Evolutionary conservation across 53 echinoderm and acorn worm species (phyloP).

Genomic region (Luidia sarsii): DNA sequence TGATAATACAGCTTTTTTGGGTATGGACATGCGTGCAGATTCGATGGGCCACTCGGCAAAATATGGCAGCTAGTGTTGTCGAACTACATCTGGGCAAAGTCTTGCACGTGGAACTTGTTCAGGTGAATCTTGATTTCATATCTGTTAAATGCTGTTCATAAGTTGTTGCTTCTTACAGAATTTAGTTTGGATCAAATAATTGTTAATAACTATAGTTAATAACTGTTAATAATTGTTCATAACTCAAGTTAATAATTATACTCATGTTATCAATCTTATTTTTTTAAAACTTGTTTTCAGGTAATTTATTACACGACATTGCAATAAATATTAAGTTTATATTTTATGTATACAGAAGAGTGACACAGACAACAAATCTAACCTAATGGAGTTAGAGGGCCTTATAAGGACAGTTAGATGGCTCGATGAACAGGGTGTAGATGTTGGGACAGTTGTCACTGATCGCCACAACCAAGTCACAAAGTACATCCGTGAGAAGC

Average conservation of each 20-base stretch:
- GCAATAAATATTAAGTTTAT: neutral
- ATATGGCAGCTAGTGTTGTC: constrained; percentile 25
- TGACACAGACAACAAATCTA: constrained; percentile 8
- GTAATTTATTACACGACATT: too few relatives aligned
- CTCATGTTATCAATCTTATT: too few relatives aligned
- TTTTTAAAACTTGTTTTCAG: too few relatives aligned
- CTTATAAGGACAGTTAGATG: neutral
- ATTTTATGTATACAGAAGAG: constrained; percentile 15
- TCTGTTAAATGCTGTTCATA: too few relatives aligned
- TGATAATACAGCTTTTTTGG: neutral
- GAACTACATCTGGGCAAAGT: constrained; percentile 14
- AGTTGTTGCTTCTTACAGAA: too few relatives aligned
- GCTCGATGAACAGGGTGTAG: neutral
- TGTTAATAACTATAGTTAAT: too few relatives aligned
- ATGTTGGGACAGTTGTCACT: neutral
- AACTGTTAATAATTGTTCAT: too few relatives aligned
- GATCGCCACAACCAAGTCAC: constrained; percentile 8
- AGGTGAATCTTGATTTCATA: neutral
- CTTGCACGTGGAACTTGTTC: constrained; percentile 32
- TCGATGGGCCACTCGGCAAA: constrained; percentile 25
- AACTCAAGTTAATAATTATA: too few relatives aligned
- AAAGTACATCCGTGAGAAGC: constrained; percentile 6
- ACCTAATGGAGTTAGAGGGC: constrained; percentile 12
- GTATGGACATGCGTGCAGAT: constrained; percentile 15
- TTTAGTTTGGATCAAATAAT: too few relatives aligned